Base-by-base conservation (phyloP, 64 coral and sea anemone genomes). In the Cladopsammia gracilis region DNA sequence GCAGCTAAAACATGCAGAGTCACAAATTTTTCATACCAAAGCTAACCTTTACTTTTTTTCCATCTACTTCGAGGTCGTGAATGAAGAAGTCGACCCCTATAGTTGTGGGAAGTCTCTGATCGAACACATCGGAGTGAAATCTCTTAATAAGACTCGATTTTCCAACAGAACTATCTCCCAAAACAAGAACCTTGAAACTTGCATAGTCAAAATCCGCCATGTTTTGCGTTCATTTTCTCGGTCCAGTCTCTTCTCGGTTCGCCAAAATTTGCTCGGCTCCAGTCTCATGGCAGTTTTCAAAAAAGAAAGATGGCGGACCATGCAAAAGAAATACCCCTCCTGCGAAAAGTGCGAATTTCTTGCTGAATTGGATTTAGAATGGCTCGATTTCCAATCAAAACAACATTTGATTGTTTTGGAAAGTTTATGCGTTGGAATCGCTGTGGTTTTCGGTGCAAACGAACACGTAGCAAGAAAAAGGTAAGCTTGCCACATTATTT, bases 61-160 rank as follows among this genome's bases (percentile, higher is more conserved):
- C 95, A 62, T 97, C 85, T 59, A 97, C 70, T 80, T 90, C 92
- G 14, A 97, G 3, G 53, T 97, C 95, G 51, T 97, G 95, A 51
- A 97, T 83, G 20, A 94, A 97, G 64, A 97, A 97, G 84, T 97
- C 95, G 45, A 97, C 95, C 5, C 95, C 95, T 87, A 97, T 79
- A 66, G 95, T 97, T 19, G 92, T 94, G 19, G 76, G 86, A 72
- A 97, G 82, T 77, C 62, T 80, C 25, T 81, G 8, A 11, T 94
- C 92, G 72, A 97, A 97, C 6, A 65, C 74, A 62, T 91, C 53
- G 4, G 90, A 66, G 51, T 97, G 82, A 69, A 94, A 75, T 64
- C 92, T 56, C 60, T 76, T 92, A 9, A 97, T 86, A 43, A 97
- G 91, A 71, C 95, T 97, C 5, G 95, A 97, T 81, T 97, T 97